Evolutionary conservation across 2,797 vertebrate species (phyloP), one percentile per base, ranked within the genome.

Genomic region (Cercopithecus diana): DNA sequence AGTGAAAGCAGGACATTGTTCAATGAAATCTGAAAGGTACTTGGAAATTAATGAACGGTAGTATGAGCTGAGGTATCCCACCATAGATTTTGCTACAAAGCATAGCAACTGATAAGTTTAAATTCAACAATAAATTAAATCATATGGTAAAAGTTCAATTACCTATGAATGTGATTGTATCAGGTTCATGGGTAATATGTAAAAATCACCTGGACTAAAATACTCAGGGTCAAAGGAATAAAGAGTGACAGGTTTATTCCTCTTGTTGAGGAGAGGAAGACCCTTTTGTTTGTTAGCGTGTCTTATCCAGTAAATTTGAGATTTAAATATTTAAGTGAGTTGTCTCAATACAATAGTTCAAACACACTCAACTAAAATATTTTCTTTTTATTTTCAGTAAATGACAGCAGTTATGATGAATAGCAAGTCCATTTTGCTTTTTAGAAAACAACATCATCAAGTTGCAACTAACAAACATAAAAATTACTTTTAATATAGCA

Each of bases 311-410:
- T 86, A 58, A 81, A 90, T 93, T 67, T 91, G 50, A 82, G 4
- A 50, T 95, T 81, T 81, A 88, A 94, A 85, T 73, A 39, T 84
- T 95, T 76, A 64, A 52, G 79, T 89, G 20, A 79, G 4, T 55
- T 87, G 95, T 96, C 72, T 97, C 76, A 92, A 93, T 80, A 92
- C 33, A 90, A 48, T 1, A 4, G 26, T 93, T 98, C 89, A 95
- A 90, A 87, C 48, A 83, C 76, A 90, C 36, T 96, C 64, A 93
- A 83, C 57, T 93, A 28, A 96, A 94, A 91, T 50, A 92, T 85
- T 98, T 95, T 96, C 87, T 88, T 97, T 98, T 95, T 96, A 79
- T 84, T 98, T 98, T 95, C 85, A 93, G 41, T 88, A 96, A 97
- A 97, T 92, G 80, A 93, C 39, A 97, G 95, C 39, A 89, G 36